Evolutionary conservation across 2,888 invertebrate species (phyloP).

Genomic region (Rhagophthalmus giganteus): DNA sequence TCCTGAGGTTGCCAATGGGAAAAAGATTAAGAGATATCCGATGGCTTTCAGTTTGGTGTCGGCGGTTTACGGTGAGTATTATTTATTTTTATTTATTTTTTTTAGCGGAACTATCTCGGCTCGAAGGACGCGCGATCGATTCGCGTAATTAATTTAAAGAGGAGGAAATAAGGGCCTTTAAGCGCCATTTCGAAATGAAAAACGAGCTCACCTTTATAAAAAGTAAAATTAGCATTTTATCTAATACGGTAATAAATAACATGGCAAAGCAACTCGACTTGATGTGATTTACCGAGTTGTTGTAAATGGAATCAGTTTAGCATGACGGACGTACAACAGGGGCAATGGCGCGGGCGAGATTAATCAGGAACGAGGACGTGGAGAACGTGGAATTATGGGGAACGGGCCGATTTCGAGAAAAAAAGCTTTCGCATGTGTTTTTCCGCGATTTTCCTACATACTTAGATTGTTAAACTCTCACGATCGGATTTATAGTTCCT

Average conservation of each 20-base stretch:
- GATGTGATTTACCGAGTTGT: conserved; percentile 48
- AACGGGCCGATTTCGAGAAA: conserved; percentile 10
- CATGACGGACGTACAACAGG: conserved; percentile 47
- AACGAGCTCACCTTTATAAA: conserved; percentile 18
- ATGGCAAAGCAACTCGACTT: conserved; percentile 39
- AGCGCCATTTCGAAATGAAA: too few species aligned
- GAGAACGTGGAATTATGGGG: conserved; percentile 13
- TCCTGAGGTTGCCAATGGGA: conserved; percentile 80
- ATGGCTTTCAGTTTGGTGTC: conserved; percentile 92
- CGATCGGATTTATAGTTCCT: too few species aligned
- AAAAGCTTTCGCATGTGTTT: conserved; percentile 9
- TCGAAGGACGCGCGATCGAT: too few species aligned
- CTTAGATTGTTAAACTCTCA: too few species aligned
- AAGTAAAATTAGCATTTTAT: conserved; percentile 43
- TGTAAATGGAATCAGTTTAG: conserved; percentile 51
- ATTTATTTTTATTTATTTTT: conserved; percentile 1
- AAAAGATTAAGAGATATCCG: conserved; percentile 84
- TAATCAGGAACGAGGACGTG: conserved; percentile 54
- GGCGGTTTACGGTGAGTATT: conserved; percentile 80
- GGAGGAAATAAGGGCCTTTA: too few species aligned
- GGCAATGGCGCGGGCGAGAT: conserved; percentile 57
- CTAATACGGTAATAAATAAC: conserved; percentile 47
- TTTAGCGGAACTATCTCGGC: too few species aligned
- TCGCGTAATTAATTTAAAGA: too few species aligned
- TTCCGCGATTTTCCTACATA: conserved; percentile 3